A percentile compares a stretch with the other conserved stretches of the same genome.
These are phyloP conservation scores for Xiphydria camelus DNA, from an alignment of 2,888 invertebrate species.

Conservation along the genomic window DNA sequence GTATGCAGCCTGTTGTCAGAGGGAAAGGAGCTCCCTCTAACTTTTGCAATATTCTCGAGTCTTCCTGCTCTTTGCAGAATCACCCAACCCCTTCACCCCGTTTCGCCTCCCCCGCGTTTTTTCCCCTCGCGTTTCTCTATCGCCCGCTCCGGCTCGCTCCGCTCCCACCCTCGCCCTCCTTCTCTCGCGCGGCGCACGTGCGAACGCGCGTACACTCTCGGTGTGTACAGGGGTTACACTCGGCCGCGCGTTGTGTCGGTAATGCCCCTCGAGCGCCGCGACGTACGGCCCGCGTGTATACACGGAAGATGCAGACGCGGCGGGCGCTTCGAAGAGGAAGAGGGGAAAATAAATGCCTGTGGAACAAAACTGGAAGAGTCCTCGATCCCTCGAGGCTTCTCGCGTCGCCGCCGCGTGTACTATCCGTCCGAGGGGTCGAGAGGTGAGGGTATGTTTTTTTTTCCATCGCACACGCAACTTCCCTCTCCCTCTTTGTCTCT, in stretches of 20 bases:
- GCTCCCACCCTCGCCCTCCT: neutral
- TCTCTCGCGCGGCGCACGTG: neutral
- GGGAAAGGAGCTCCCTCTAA: constrained; percentile 31
- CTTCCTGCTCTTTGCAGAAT: constrained; percentile 37
- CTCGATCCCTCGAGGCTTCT: constrained; percentile 14
- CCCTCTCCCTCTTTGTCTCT: too few relatives aligned
- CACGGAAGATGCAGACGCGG: too few relatives aligned
- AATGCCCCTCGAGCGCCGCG: neutral
- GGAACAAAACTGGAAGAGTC: too few relatives aligned
- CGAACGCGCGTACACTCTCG: neutral
- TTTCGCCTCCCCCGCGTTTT: neutral
- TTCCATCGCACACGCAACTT: too few relatives aligned
- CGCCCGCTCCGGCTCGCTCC: neutral
- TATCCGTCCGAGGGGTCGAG: too few relatives aligned
- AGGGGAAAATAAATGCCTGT: too few relatives aligned
- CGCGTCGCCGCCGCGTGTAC: too few relatives aligned
- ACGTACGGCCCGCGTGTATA: neutral
- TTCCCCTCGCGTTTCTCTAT: too few relatives aligned
- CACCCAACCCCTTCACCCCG: constrained; percentile 17
- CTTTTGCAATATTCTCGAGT: constrained; percentile 45
- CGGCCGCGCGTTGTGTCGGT: neutral
- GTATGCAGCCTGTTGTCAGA: constrained; percentile 39
- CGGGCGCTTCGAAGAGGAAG: too few relatives aligned
- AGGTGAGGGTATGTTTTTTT: too few relatives aligned
- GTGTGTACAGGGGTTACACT: too few relatives aligned